Evolutionary conservation across 2,113 vertebrate species (phyloP), one percentile per base, ranked within the genome.

Genomic region (Upupa epops): DNA sequence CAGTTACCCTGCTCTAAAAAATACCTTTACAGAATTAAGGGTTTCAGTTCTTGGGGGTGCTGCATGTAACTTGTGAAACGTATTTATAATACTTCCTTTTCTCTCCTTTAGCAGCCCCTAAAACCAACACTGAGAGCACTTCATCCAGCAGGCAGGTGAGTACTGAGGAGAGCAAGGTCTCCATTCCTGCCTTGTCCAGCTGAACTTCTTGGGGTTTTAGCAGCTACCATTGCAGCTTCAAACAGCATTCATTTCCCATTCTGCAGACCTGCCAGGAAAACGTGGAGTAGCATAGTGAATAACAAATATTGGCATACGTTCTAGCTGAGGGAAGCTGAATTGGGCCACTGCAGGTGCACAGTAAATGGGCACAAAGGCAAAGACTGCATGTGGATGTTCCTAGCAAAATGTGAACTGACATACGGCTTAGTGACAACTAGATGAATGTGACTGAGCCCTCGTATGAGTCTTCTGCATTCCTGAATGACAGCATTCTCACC

Each of bases 71-170:
- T 85, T 69, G 12, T 24, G 79, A 83, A 58, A 7, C 3, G 19
- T 69, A 63, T 58, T 92, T 10, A 46, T 72, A 84, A 58, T 52
- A 9, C 71, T 69, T 76, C 71, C 22, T 83, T 77, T 51, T 70
- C 29, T 7, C 5, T 71, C 34, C 49, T 95, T 83, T 69, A 90
- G 66, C 94, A 78, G 98, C 97, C 26, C 97, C 98, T 40, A 99
- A 98, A 98, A 96, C 97, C 22, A 96, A 96, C 88, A 96, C 98
- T 60, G 99, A 98, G 90, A 97, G 98, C 65, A 86, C 98, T 51
- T 84, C 98, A 90, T 96, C 98, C 72, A 98, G 95, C 96, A 98
- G 98, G 97, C 98, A 98, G 98, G 99, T 99, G 94, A 98, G 98
- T 98, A 13, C 11, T 32, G 20, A 59, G 34, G 32, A 83, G 17